Percentiles rank a stretch among this genome's conserved stretches.
Evolutionary conservation across 2,797 vertebrate species (phyloP).

Genomic region (Arnoldichthys spilopterus): DNA sequence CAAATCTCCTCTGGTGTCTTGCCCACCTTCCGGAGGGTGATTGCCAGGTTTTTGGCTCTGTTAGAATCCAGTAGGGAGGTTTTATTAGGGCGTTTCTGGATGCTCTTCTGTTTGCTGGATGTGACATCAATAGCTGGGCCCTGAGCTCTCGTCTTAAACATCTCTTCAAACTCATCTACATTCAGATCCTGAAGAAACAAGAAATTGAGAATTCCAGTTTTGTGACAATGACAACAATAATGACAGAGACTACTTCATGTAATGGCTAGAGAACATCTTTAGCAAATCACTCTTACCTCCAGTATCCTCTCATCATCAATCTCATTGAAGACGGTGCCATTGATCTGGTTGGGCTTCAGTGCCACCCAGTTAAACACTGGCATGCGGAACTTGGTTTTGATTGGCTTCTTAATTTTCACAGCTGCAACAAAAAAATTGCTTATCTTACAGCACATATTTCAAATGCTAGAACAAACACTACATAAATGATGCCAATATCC

Average conservation of each 20-base stretch:
- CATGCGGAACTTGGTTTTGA: conserved; percentile 97
- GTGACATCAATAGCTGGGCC: conserved; percentile 86
- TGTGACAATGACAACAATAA: not conserved
- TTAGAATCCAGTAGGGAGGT: conserved; percentile 93
- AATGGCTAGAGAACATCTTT: not conserved
- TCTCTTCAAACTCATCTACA: conserved; percentile 95
- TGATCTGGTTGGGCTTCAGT: conserved; percentile 97
- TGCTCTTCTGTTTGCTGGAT: conserved; percentile 85
- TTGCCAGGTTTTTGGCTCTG: conserved; percentile 96
- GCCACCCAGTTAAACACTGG: conserved; percentile 99
- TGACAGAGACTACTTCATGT: not conserved
- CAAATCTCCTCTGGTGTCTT: conserved; percentile 93
- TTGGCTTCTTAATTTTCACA: conserved; percentile 97
- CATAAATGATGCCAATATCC: not conserved
- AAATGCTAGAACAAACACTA: conserved; percentile 13
- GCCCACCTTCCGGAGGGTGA: conserved; percentile 94
- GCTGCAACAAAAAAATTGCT: conserved; percentile 72
- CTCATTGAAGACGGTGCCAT: conserved; percentile 95
- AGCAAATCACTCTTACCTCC: conserved; percentile 86
- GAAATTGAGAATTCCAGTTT: not conserved
- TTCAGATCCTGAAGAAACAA: conserved; percentile 86
- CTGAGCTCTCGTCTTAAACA: conserved; percentile 98
- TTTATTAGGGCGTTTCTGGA: conserved; percentile 88
- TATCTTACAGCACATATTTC: too few relatives aligned
- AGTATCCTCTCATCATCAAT: conserved; percentile 95